Conservation (phyloP, 2,113 vertebrate species). For the Pycnonotus jocosus region DNA sequence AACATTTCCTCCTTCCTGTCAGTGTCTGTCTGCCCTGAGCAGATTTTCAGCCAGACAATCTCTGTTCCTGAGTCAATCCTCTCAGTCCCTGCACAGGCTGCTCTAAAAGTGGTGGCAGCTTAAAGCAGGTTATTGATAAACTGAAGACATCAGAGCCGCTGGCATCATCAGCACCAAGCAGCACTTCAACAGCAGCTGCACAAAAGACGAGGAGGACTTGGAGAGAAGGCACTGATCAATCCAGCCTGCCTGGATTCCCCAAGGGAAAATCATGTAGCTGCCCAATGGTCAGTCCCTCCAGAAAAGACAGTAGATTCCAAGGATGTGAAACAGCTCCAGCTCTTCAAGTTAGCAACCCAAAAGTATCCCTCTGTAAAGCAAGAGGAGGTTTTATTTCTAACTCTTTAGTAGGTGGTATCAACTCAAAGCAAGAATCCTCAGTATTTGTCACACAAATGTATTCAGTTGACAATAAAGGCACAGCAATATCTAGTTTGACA, state of each 20-base stretch:
- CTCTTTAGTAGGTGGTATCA: background rate
- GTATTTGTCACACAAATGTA: background rate
- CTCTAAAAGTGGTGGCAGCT: background rate
- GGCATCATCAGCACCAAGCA: background rate
- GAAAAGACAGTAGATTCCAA: background rate
- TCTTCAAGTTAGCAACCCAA: background rate
- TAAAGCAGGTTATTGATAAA: background rate
- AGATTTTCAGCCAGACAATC: background rate
- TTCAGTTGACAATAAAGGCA: background rate
- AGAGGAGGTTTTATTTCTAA: background rate
- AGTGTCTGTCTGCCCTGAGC: background rate
- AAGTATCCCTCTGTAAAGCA: background rate
- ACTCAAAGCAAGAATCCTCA: background rate
- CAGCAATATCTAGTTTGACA: background rate
- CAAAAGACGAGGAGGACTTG: background rate
- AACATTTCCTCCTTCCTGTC: background rate
- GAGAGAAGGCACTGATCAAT: background rate
- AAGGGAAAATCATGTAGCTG: background rate
- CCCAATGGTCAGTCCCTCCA: background rate
- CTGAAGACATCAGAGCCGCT: background rate
- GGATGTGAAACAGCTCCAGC: background rate
- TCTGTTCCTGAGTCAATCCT: background rate
- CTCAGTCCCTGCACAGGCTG: background rate
- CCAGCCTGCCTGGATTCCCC: background rate
- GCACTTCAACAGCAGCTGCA: background rate